Conservation (phyloP, 2,797 vertebrate species). For the Pelobates cultripes region DNA sequence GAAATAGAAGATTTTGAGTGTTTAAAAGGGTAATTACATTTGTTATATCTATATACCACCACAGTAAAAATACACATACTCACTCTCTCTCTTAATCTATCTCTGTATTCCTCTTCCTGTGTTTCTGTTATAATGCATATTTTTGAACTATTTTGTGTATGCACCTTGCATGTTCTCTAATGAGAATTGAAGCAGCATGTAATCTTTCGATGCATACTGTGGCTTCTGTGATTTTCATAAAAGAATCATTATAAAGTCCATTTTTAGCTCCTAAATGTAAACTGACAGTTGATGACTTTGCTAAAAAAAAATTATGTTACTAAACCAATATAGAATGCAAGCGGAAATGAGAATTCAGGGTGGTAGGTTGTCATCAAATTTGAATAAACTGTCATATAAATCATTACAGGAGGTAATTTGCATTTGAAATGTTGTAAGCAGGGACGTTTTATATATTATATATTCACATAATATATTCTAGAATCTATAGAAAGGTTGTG, state of each 20-base stretch:
- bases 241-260: constrained; percentile 58
- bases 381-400: constrained; percentile 58
- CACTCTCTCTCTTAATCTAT: no score
- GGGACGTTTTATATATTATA: no score
- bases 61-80: no score
- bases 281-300: constrained; percentile 60
- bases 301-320: constrained; percentile 54
- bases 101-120: no score
- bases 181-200: constrained; percentile 20
- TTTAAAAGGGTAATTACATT: no score
- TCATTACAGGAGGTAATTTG: constrained; percentile 58
- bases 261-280: constrained; percentile 59
- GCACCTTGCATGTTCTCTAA: background rate
- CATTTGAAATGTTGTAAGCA: constrained; percentile 58
- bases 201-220: constrained; percentile 32
- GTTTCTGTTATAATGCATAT: no score
- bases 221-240: constrained; percentile 56
- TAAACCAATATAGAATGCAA: constrained; percentile 53
- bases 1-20: no score
- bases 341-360: constrained; percentile 57
- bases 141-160: constrained; percentile 29
- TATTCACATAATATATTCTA: no score
- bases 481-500: no score
- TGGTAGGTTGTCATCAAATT: constrained; percentile 56
- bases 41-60: no score